Conservation (phyloP, 2,888 invertebrate species). For the Tachina fera region DNA sequence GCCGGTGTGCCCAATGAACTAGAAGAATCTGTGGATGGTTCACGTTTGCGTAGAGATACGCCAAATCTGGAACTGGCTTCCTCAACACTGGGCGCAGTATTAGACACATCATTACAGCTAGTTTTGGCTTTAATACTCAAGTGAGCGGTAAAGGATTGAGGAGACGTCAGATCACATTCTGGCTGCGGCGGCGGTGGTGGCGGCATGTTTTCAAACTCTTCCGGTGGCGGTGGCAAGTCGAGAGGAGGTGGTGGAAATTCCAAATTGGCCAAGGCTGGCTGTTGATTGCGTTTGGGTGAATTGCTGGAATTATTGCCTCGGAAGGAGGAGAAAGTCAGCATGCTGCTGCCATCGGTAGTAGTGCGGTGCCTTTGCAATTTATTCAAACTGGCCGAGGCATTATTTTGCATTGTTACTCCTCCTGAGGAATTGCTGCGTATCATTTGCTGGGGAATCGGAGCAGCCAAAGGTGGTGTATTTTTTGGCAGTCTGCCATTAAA, state of each 20-base stretch:
- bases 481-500: slow-evolving; percentile 54
- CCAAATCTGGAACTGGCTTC: slow-evolving; percentile 89
- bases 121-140: slow-evolving; percentile 75
- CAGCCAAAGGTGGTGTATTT: slow-evolving; percentile 63
- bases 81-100: slow-evolving; percentile 87
- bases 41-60: slow-evolving; percentile 87
- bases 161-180: slow-evolving; percentile 72
- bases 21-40: slow-evolving; percentile 86
- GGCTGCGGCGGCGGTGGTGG: slow-evolving; percentile 77
- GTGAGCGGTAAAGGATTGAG: slow-evolving; percentile 74
- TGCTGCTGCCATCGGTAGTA: slow-evolving; percentile 83
- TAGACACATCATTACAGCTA: slow-evolving; percentile 84
- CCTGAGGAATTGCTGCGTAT: slow-evolving; percentile 94
- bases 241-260: slow-evolving; percentile 94
- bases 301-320: slow-evolving; percentile 87
- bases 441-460: slow-evolving; percentile 87
- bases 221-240: slow-evolving; percentile 91
- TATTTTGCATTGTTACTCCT: slow-evolving; percentile 88
- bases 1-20: slow-evolving; percentile 84
- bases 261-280: slow-evolving; percentile 90
- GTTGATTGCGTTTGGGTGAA: slow-evolving; percentile 88
- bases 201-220: slow-evolving; percentile 84
- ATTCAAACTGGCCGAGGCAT: slow-evolving; percentile 85
- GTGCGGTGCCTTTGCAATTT: slow-evolving; percentile 85
- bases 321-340: slow-evolving; percentile 83